Base-by-base conservation (phyloP, 2,888 invertebrate species). In the Mongoloraphidia duomilia region DNA sequence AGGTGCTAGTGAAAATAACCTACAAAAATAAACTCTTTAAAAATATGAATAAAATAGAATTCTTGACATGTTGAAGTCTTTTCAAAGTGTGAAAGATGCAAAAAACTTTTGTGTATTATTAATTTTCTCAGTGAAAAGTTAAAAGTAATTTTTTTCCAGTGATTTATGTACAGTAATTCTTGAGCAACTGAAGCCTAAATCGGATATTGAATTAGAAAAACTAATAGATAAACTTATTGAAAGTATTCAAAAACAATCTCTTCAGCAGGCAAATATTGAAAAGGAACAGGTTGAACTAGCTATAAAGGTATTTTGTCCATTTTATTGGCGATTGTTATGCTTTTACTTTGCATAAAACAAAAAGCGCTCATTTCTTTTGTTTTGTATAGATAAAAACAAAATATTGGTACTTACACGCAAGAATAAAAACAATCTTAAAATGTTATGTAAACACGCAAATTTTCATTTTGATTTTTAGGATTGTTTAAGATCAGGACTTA, bases 151-250 rank as follows among this genome's bases (percentile, higher is more conserved):
- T 49, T 52, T 51, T 46, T 65, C 41, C 55, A 79, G 82, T 51
- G 89, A 89, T 57, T 83, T 89, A 34, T 79, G 82, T 58, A 69
- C 70, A 4, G 82, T 80, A 56, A 70, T 93, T 35, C 76, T 83
- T 2, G 81, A 84, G 56, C 81, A 86, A 59, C 67, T 93, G 45
- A 62, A 74, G 52, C 73, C 77, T 2, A 65, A 82, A 43, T 66
- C 76, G 40, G 66, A 70, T 11, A 62, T 67, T 9, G 78, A 83
- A 53, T 79, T 83, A 50, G 79, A 81, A 46, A 74, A 76, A 57
- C 81, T 80, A 72, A 65, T 94, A 12, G 84, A 84, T 44, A 82
- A 80, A 58, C 72, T 95, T 17, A 80, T 84, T 6, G 80, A 82
- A 53, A 81, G 84, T 62, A 70, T 94, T 42, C 80, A 90, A 56